Conservation (phyloP, 1,140 invertebrate species). For the Drusus annulatus region DNA sequence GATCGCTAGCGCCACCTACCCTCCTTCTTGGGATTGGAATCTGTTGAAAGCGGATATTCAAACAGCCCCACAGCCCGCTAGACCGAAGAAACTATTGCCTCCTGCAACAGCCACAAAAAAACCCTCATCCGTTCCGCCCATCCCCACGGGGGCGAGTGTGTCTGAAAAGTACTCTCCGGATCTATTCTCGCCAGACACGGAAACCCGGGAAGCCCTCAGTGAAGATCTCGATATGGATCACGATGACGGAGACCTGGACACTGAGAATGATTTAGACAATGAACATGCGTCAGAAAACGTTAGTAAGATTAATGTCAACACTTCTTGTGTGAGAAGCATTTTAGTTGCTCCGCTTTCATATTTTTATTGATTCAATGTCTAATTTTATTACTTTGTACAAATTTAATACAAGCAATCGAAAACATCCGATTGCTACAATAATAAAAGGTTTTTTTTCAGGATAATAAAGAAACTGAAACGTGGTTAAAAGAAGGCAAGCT, state of each 20-base stretch:
- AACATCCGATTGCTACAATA: slow-evolving; percentile 32
- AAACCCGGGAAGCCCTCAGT: slow-evolving; percentile 38
- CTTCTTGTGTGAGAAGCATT: slow-evolving; percentile 32
- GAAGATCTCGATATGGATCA: slow-evolving; percentile 50
- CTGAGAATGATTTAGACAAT: slow-evolving; percentile 48
- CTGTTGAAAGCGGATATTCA: slow-evolving; percentile 71
- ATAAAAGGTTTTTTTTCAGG: slow-evolving; percentile 41
- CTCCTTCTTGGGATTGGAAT: slow-evolving; percentile 82
- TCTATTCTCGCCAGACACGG: slow-evolving; percentile 23
- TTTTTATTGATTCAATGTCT: slow-evolving; percentile 16
- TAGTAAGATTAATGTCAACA: slow-evolving; percentile 34
- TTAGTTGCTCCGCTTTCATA: slow-evolving; percentile 41
- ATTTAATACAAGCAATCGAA: slow-evolving; percentile 2
- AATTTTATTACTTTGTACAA: slow-evolving; percentile 4
- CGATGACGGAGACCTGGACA: slow-evolving; percentile 55
- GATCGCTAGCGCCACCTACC: slow-evolving; percentile 77
- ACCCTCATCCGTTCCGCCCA: slow-evolving; percentile 16
- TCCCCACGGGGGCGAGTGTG: background rate
- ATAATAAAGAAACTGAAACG: slow-evolving; percentile 48
- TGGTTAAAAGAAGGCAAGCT: slow-evolving; percentile 55
- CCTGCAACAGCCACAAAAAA: slow-evolving; percentile 12
- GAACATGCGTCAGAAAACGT: slow-evolving; percentile 33
- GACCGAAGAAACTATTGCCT: slow-evolving; percentile 32
- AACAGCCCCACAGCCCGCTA: slow-evolving; percentile 23
- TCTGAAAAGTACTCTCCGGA: slow-evolving; percentile 27